Conservation (phyloP, 2,888 invertebrate genomes). For the Hypercompe scribonia region DNA sequence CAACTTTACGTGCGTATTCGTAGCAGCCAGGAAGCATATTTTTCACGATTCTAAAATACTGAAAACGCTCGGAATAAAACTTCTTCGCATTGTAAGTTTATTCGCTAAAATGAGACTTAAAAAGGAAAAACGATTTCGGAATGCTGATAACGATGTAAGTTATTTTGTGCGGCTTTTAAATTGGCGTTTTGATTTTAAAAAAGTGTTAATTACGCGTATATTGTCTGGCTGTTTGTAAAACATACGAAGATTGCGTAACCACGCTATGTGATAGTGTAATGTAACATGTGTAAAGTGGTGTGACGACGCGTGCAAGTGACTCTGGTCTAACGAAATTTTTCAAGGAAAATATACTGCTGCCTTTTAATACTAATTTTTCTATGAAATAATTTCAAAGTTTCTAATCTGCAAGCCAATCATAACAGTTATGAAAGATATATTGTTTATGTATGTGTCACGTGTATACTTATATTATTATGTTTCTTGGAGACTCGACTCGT, state of each 20-base stretch:
- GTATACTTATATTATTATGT: not conserved
- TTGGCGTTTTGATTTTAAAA: not conserved
- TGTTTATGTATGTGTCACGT: not conserved
- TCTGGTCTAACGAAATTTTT: too few species aligned
- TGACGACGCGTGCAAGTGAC: too few species aligned
- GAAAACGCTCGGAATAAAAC: slow-evolving; percentile 38
- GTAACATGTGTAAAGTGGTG: too few species aligned
- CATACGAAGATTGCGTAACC: too few species aligned
- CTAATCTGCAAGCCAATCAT: not conserved
- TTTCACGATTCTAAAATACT: slow-evolving; percentile 21
- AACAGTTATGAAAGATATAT: not conserved
- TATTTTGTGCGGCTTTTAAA: slow-evolving; percentile 33
- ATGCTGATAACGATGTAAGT: slow-evolving; percentile 51
- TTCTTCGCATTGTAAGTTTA: slow-evolving; percentile 42
- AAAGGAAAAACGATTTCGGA: slow-evolving; percentile 52
- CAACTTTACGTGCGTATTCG: slow-evolving; percentile 11
- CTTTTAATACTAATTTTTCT: too few species aligned
- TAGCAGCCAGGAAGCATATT: slow-evolving; percentile 17
- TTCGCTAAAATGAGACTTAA: slow-evolving; percentile 44
- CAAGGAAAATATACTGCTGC: too few species aligned
- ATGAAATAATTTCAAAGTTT: too few species aligned
- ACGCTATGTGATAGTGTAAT: too few species aligned
- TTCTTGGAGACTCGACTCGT: not conserved
- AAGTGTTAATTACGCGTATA: not conserved
- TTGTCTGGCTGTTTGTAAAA: too few species aligned